Evolutionary conservation across 1,140 invertebrate genomes (phyloP).

Genomic region (Drosophila pallidifrons): DNA sequence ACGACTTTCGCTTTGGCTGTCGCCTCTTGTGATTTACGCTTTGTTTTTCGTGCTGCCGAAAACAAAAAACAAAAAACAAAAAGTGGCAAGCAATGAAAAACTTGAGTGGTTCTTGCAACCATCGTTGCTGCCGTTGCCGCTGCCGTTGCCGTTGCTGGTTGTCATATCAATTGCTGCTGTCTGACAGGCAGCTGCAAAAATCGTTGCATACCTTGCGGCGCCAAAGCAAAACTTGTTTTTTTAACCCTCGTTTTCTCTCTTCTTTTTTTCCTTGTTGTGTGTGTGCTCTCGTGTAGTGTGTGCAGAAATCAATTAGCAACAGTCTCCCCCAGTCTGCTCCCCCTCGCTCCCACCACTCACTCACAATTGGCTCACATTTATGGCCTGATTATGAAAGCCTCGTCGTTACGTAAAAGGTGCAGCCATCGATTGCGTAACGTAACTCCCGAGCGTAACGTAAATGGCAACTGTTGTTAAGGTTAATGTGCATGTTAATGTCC

Average conservation of each 20-base stretch:
- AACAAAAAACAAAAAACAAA: constrained; percentile 5
- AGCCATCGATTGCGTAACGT: constrained; percentile 22
- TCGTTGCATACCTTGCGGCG: constrained; percentile 45
- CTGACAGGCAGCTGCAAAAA: constrained; percentile 15
- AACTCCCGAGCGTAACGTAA: constrained; percentile 17
- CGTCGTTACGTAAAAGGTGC: constrained; percentile 24
- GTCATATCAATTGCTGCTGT: constrained; percentile 41
- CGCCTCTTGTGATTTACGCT: constrained; percentile 36
- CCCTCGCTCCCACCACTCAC: no score
- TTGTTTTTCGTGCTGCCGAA: constrained; percentile 31
- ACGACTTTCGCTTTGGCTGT: constrained; percentile 22
- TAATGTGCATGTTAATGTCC: constrained; percentile 34
- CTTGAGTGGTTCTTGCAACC: constrained; percentile 1
- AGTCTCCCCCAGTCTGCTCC: background rate
- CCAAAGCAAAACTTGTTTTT: constrained; percentile 36
- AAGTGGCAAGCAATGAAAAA: constrained; percentile 16
- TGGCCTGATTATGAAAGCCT: constrained; percentile 47
- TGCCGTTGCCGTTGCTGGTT: constrained; percentile 6
- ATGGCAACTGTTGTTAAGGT: constrained; percentile 29
- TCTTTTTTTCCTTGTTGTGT: background rate
- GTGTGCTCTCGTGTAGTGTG: constrained; percentile 2
- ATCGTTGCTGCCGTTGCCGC: background rate
- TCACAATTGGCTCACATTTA: constrained; percentile 45
- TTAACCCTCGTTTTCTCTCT: constrained; percentile 6
- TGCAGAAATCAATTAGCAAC: constrained; percentile 51